Evolutionary conservation across 2,797 vertebrate species (phyloP), one percentile per base, ranked within the genome.

Genomic region (Mormyrops boulengeri): DNA sequence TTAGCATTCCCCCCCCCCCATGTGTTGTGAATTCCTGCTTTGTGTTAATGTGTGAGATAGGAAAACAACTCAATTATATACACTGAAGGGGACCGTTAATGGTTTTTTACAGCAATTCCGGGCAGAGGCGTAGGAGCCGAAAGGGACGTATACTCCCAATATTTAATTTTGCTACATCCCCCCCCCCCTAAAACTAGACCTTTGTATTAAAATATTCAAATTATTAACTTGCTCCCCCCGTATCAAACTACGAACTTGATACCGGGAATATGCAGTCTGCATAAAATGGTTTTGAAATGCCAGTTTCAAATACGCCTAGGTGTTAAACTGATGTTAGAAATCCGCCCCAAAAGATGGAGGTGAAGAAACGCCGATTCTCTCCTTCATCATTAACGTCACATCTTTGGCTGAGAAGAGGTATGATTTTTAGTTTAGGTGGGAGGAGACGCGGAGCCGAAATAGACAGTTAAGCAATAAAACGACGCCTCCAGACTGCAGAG

Each of bases 401-500:
- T 89, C 49, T 88, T 52, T 2, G 19, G 26, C 53, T 84, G 47
- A 87, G 66, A 87, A 60, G 90, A 89, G 41, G 57, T 85, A 47
- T 69, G 34, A 47, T 34, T 82, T 69, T 90, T 82, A 90, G 89
- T 89, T 87, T 88, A 90, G 57, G 88, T 77, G 85, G 85, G 89
- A 90, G n/a, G 47, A 50, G 62, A 90, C 82, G 38, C 69, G 44
- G 57, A 87, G 80, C 26, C 88, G 38, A 87, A 82, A 17, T 44
- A 62, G 41, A 73, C 89, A 88, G 90, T 85, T 30, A 22, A 90
- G 90, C 90, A 91, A 88, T 91, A 88, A 89, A 57, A 50, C 62
- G 7, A 88, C 22, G 50, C 90, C 52, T 73, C 50, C n/a, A 26
- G 34, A 57, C 80, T 47, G 62, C 77, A 41, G 22, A 1, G 84